These are phyloP conservation scores for Garra rufa DNA, from an alignment of 2,113 vertebrate species.

Conservation along the genomic window DNA sequence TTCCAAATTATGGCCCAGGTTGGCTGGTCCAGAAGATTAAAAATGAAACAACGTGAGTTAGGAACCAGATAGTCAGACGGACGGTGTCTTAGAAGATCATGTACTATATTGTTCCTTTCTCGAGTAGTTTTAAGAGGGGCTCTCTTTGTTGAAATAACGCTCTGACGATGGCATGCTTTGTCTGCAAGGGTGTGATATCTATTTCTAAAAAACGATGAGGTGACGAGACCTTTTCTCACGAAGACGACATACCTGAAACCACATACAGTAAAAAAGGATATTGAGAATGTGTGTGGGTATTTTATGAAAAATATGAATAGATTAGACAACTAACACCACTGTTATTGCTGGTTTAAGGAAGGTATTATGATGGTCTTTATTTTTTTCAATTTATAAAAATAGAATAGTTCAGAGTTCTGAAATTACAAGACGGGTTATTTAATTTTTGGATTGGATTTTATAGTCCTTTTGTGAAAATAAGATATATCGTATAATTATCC, in stretches of 20 bases:
- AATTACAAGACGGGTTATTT: background rate
- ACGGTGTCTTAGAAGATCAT: slow-evolving; percentile 48
- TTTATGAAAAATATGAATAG: slow-evolving; percentile 27
- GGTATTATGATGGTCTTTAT: background rate
- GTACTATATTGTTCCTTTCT: slow-evolving; percentile 47
- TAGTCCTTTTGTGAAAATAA: background rate
- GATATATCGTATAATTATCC: background rate
- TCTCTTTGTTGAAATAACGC: slow-evolving; percentile 58
- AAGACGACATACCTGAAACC: slow-evolving; percentile 26
- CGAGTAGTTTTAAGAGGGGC: slow-evolving; percentile 35
- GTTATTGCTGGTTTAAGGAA: slow-evolving; percentile 32
- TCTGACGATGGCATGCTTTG: slow-evolving; percentile 50
- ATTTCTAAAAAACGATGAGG: slow-evolving; percentile 35
- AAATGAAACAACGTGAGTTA: background rate
- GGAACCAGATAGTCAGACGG: background rate
- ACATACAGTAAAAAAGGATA: slow-evolving; percentile 2
- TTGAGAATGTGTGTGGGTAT: background rate
- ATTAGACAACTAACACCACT: slow-evolving; percentile 12
- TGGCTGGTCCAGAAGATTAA: background rate
- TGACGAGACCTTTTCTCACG: slow-evolving; percentile 60
- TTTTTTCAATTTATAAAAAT: background rate
- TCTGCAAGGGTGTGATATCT: slow-evolving; percentile 59
- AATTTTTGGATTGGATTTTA: background rate
- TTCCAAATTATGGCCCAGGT: background rate
- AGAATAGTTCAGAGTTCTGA: background rate